These are phyloP conservation scores for Pycnonotus jocosus DNA, from an alignment of 2,113 vertebrate species.

Conservation along the genomic window DNA sequence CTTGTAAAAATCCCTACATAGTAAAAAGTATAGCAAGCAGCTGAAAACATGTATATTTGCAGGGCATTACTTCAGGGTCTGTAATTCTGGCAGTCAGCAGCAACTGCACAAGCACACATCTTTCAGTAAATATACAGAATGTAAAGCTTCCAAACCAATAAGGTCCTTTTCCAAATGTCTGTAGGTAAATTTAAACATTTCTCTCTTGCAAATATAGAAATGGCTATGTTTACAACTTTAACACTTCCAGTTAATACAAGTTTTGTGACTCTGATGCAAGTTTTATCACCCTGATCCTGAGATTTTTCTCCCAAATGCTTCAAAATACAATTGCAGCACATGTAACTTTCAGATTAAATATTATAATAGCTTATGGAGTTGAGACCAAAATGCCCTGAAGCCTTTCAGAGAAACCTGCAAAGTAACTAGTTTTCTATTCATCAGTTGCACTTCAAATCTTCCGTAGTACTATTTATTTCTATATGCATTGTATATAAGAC, in stretches of 20 bases:
- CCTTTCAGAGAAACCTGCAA: not conserved
- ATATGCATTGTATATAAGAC: not conserved
- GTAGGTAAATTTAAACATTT: not conserved
- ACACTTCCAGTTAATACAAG: not conserved
- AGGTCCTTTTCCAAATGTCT: not conserved
- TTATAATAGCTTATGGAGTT: not conserved
- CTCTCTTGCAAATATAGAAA: not conserved
- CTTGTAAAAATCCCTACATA: not conserved
- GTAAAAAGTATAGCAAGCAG: not conserved
- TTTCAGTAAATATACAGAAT: not conserved
- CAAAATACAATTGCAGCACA: not conserved
- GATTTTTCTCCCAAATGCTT: not conserved
- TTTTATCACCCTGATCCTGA: not conserved
- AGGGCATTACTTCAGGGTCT: not conserved
- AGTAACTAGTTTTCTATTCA: not conserved
- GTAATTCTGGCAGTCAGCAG: not conserved
- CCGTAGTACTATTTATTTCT: not conserved
- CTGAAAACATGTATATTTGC: not conserved
- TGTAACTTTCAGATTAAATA: not conserved
- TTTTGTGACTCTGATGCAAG: not conserved
- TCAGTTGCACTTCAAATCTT: not conserved
- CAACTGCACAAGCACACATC: not conserved
- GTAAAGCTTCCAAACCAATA: not conserved
- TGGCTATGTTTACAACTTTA: not conserved
- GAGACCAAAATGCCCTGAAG: not conserved